phyloP scores from a whole-genome alignment of 2,113 vertebrate genomes.

The Leptobrachium ailaonicum region DNA sequence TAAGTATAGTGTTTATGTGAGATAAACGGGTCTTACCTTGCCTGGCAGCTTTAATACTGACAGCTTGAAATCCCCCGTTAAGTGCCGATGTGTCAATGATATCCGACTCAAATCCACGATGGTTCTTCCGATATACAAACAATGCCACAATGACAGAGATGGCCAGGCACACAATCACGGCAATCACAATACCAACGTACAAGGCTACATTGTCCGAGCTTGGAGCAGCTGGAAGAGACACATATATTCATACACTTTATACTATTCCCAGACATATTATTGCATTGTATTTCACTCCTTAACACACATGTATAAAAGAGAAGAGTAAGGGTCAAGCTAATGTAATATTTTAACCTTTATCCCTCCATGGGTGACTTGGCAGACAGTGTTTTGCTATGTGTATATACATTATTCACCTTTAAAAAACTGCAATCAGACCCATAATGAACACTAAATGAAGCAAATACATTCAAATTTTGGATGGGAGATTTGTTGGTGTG shows the following conservation, averaged over 20 bases:
- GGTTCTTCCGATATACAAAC: slow-evolving; percentile 92
- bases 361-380: too few species aligned
- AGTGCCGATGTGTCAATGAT: slow-evolving; percentile 90
- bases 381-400: too few species aligned
- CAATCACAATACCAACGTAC: slow-evolving; percentile 89
- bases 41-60: slow-evolving; percentile 91
- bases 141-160: slow-evolving; percentile 86
- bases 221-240: slow-evolving; percentile 75
- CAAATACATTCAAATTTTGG: too few species aligned
- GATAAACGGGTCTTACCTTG: slow-evolving; percentile 74
- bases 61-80: slow-evolving; percentile 91
- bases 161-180: slow-evolving; percentile 90
- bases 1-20: background rate
- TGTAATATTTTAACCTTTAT: too few species aligned
- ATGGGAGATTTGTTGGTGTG: too few species aligned
- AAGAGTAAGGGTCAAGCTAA: too few species aligned
- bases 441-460: too few species aligned
- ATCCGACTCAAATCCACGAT: slow-evolving; percentile 90
- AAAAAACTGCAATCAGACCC: too few species aligned
- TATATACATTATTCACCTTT: too few species aligned
- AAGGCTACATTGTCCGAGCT: slow-evolving; percentile 88
- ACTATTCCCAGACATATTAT: background rate
- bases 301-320: background rate
- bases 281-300: background rate
- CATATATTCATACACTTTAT: slow-evolving; percentile 10